Percentiles rank a stretch among this genome's conserved stretches.
phyloP scores from a whole-genome alignment of 2,113 vertebrate genomes.

The Malaclemys terrapin region DNA sequence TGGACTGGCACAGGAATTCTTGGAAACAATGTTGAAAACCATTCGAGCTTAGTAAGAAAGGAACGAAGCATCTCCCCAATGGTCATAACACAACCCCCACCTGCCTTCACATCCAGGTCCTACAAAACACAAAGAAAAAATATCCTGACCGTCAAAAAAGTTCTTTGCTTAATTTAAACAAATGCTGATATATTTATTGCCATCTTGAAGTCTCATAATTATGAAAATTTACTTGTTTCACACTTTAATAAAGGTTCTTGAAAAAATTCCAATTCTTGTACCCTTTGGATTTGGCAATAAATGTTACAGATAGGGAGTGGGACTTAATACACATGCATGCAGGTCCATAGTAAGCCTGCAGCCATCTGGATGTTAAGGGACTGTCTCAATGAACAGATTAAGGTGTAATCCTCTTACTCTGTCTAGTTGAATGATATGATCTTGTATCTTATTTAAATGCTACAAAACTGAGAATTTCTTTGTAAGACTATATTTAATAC shows the following conservation, averaged over 20 bases:
- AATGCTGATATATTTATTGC: conserved; percentile 76
- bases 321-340: conserved; percentile 79
- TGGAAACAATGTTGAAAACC: conserved; percentile 98
- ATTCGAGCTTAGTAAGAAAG: conserved; percentile 98
- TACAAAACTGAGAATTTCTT: conserved; percentile 67
- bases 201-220: conserved; percentile 79
- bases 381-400: conserved; percentile 65
- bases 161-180: background rate
- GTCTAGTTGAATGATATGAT: conserved; percentile 59
- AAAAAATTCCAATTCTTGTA: conserved; percentile 70
- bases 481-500: conserved; percentile 55
- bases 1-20: conserved; percentile 98
- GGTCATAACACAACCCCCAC: conserved; percentile 97
- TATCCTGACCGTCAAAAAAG: conserved; percentile 76
- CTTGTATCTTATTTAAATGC: conserved; percentile 60
- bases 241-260: conserved; percentile 69
- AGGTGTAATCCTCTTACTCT: conserved; percentile 55
- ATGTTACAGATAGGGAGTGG: conserved; percentile 67
- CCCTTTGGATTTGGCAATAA: conserved; percentile 71
- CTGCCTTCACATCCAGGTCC: conserved; percentile 99
- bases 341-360: conserved; percentile 82
- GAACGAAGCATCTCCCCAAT: conserved; percentile 98
- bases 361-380: conserved; percentile 71
- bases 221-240: conserved; percentile 73
- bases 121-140: conserved; percentile 83